Conservation (phyloP, 2,113 vertebrate genomes). For the Anarrhichthys ocellatus region DNA sequence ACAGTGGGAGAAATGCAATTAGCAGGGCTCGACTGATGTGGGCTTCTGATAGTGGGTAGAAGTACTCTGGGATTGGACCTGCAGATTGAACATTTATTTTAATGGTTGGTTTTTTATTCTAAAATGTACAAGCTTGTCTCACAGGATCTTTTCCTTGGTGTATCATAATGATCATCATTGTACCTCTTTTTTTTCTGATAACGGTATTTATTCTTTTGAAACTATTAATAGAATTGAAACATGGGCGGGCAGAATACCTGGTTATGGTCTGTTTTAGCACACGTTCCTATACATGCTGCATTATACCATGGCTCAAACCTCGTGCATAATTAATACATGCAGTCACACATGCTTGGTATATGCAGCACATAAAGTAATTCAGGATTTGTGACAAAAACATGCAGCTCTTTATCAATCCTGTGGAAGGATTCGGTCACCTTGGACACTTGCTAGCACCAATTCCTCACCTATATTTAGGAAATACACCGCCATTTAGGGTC, state of each 20-base stretch:
- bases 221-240: not conserved
- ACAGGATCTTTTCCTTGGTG: not conserved
- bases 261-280: not conserved
- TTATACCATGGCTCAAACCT: not conserved
- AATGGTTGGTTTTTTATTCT: not conserved
- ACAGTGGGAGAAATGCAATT: slow-evolving; percentile 30
- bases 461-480: slow-evolving; percentile 5
- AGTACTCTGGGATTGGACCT: not conserved
- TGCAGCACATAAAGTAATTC: not conserved
- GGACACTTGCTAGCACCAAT: not conserved
- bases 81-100: not conserved
- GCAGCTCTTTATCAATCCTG: not conserved
- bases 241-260: not conserved
- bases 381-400: not conserved
- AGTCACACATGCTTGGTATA: not conserved
- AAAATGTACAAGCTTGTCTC: not conserved
- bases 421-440: not conserved
- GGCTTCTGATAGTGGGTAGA: not conserved
- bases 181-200: not conserved
- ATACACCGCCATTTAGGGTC: not conserved
- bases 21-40: slow-evolving; percentile 15
- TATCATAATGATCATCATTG: not conserved
- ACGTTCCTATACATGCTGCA: not conserved
- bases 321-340: not conserved
- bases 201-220: not conserved